Conservation (phyloP, 1,140 invertebrate species). For the Orius laevigatus region DNA sequence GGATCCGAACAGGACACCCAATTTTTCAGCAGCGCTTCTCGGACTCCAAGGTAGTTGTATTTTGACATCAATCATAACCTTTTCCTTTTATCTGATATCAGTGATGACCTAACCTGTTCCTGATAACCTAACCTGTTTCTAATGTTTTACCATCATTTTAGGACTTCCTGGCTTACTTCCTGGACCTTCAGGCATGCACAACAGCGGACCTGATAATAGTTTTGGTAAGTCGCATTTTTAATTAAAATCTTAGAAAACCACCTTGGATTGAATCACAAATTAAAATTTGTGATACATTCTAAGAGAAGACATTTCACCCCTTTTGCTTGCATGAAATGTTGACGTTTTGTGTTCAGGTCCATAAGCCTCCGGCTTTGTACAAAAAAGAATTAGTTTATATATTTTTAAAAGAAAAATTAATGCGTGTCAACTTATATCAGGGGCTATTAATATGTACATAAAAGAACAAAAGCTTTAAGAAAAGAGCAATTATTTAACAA, state of each 20-base stretch:
- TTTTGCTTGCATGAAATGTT: background rate
- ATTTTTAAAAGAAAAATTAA: no score
- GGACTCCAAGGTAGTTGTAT: conserved; percentile 44
- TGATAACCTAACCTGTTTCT: background rate
- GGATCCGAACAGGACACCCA: conserved; percentile 43
- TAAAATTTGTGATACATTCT: no score
- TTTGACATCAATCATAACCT: background rate
- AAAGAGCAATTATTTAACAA: no score
- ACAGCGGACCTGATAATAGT: conserved; percentile 45
- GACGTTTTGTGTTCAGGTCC: no score
- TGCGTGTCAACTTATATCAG: no score
- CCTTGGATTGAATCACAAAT: background rate
- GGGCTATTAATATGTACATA: no score
- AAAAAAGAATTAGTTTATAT: no score
- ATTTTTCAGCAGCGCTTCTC: conserved; percentile 44
- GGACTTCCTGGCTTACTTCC: conserved; percentile 50
- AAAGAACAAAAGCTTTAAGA: no score
- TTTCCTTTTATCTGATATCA: no score
- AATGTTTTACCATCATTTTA: conserved; percentile 23
- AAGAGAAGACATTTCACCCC: conserved; percentile 3
- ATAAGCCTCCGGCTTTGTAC: no score
- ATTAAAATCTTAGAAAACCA: background rate
- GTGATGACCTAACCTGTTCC: no score
- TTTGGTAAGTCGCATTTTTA: conserved; percentile 52
- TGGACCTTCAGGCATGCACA: conserved; percentile 64